phyloP scores from a whole-genome alignment of 2,888 invertebrate species.

The Caradrina clavipalpis region DNA sequence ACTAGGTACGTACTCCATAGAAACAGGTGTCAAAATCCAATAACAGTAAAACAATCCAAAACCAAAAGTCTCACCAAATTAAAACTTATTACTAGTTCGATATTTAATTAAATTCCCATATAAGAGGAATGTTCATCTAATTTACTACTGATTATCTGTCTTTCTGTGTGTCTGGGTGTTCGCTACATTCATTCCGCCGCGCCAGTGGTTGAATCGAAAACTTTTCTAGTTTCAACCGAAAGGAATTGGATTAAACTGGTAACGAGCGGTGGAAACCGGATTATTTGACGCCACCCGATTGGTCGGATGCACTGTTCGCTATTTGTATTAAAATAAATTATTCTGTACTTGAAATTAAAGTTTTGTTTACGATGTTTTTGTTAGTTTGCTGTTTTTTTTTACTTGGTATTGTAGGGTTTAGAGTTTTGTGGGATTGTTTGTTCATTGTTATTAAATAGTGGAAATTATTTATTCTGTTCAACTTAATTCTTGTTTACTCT shows the following conservation, averaged over 20 bases:
- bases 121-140: slow-evolving; percentile 60
- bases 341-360: slow-evolving; percentile 53
- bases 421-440: slow-evolving; percentile 18
- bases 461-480: not conserved
- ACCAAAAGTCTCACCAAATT: slow-evolving; percentile 34
- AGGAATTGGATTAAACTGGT: slow-evolving; percentile 70
- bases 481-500: no score
- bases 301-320: slow-evolving; percentile 56
- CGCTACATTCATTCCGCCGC: slow-evolving; percentile 56
- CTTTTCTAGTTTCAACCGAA: slow-evolving; percentile 68
- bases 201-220: slow-evolving; percentile 67
- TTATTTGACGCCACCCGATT: slow-evolving; percentile 66
- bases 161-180: slow-evolving; percentile 52
- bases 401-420: not conserved
- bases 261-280: slow-evolving; percentile 64
- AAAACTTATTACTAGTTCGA: slow-evolving; percentile 43
- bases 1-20: not conserved
- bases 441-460: slow-evolving; percentile 3
- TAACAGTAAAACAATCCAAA: slow-evolving; percentile 7
- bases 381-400: slow-evolving; percentile 17
- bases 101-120: slow-evolving; percentile 45
- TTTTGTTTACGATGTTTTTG: slow-evolving; percentile 56
- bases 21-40: slow-evolving; percentile 4
- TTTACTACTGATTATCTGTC: slow-evolving; percentile 60
- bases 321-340: slow-evolving; percentile 66